A percentile compares a stretch with the other conserved stretches of the same genome.
Conservation (phyloP, 2,888 invertebrate species). For the Neuroscelio doddi region DNA sequence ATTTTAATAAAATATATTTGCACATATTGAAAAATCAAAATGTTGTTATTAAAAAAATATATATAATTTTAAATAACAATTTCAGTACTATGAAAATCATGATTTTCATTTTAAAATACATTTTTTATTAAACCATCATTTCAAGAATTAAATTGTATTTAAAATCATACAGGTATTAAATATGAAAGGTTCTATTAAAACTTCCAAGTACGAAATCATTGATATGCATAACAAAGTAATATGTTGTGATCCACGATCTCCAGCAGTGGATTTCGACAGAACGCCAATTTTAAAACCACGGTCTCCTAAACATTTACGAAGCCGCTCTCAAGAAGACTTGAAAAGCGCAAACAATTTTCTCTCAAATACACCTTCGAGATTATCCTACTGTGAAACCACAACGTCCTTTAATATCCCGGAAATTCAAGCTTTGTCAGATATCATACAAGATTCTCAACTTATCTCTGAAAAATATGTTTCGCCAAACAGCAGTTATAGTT, state of each 20-base stretch:
- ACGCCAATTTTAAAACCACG: slow-evolving; percentile 61
- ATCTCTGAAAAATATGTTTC: not conserved
- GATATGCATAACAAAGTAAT: slow-evolving; percentile 37
- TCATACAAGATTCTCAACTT: slow-evolving; percentile 13
- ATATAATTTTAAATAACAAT: too few relatives aligned
- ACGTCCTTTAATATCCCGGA: slow-evolving; percentile 51
- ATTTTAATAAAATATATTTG: too few relatives aligned
- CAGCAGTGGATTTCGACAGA: slow-evolving; percentile 63
- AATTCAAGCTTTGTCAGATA: slow-evolving; percentile 56
- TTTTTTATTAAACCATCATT: too few relatives aligned
- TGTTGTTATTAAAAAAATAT: too few relatives aligned
- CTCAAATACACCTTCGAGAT: slow-evolving; percentile 25
- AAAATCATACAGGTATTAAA: too few relatives aligned
- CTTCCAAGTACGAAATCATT: slow-evolving; percentile 3
- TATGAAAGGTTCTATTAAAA: too few relatives aligned
- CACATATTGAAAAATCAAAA: too few relatives aligned
- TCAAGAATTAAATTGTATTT: too few relatives aligned
- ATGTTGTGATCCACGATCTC: slow-evolving; percentile 63
- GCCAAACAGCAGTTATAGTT: too few relatives aligned
- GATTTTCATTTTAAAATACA: too few relatives aligned
- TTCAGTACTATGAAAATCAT: too few relatives aligned
- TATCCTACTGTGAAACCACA: slow-evolving; percentile 57
- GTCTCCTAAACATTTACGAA: slow-evolving; percentile 42
- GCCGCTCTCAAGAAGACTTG: slow-evolving; percentile 40
- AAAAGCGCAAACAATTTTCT: slow-evolving; percentile 13